Conservation (phyloP, 1,140 invertebrate species). For the Papilio polyxenes region DNA sequence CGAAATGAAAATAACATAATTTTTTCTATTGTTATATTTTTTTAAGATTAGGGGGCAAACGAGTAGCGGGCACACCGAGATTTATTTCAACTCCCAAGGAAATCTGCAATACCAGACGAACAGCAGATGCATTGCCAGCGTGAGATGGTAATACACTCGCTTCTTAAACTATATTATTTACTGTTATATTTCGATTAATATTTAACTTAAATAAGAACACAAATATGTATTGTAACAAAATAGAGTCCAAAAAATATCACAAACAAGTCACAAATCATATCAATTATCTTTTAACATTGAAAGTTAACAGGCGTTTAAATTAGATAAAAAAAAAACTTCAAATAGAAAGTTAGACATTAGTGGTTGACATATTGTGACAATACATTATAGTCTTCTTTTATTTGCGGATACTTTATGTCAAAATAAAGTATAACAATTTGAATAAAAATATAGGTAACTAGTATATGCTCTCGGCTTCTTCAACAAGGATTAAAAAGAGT, state of each 20-base stretch:
- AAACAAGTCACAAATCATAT: background rate
- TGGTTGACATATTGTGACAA: background rate
- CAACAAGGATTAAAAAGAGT: too few species aligned
- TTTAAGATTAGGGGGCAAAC: too few species aligned
- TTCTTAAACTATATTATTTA: too few species aligned
- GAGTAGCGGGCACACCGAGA: too few species aligned
- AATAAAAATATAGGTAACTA: background rate
- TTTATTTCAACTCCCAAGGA: too few species aligned
- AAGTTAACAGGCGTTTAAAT: constrained; percentile 16
- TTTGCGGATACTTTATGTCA: background rate
- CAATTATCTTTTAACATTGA: background rate
- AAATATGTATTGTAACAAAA: background rate
- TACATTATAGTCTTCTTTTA: background rate
- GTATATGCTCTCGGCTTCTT: too few species aligned
- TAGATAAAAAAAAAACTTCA: background rate
- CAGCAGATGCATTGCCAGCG: too few species aligned
- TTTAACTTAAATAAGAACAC: background rate
- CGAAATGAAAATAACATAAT: too few species aligned
- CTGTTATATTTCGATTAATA: too few species aligned
- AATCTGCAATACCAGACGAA: too few species aligned
- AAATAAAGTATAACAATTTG: background rate
- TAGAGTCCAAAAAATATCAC: background rate
- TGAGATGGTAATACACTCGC: too few species aligned
- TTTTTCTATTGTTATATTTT: too few species aligned
- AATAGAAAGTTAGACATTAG: background rate